Conservation (phyloP, 2,113 vertebrate species). For the Pseudolaguvia tuberculata region DNA sequence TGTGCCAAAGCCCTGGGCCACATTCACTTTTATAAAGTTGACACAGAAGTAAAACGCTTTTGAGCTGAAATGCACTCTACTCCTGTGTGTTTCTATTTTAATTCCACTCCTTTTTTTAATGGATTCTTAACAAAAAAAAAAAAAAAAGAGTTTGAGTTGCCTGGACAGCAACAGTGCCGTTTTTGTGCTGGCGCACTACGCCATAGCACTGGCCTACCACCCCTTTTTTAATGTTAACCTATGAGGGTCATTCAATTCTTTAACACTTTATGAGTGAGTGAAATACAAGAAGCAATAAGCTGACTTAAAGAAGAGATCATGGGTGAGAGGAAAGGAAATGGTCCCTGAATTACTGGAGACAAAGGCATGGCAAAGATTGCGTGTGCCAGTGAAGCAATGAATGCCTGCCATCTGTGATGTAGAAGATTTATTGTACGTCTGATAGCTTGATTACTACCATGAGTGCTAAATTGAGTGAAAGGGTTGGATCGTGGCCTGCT, state of each 20-base stretch:
- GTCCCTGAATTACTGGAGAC: constrained; percentile 7
- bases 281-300: neutral
- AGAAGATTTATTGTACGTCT: constrained; percentile 4
- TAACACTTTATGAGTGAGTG: neutral
- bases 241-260: neutral
- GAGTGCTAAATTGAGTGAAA: neutral
- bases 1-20: neutral
- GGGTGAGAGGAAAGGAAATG: neutral
- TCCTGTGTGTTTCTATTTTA: neutral
- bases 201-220: neutral
- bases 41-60: constrained; percentile 8
- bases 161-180: too few relatives aligned
- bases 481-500: constrained; percentile 3
- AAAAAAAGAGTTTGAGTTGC: too few relatives aligned
- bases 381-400: constrained; percentile 19
- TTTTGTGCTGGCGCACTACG: too few relatives aligned
- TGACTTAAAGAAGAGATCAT: neutral
- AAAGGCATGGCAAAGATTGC: neutral
- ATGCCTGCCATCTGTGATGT: constrained; percentile 21
- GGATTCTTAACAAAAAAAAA: too few relatives aligned
- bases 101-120: neutral
- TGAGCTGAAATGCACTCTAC: constrained; percentile 7
- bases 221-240: neutral
- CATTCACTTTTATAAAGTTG: constrained; percentile 2
- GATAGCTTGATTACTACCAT: constrained; percentile 19